phyloP scores from a whole-genome alignment of 1,140 invertebrate species.

The Listronotus oregonensis region DNA sequence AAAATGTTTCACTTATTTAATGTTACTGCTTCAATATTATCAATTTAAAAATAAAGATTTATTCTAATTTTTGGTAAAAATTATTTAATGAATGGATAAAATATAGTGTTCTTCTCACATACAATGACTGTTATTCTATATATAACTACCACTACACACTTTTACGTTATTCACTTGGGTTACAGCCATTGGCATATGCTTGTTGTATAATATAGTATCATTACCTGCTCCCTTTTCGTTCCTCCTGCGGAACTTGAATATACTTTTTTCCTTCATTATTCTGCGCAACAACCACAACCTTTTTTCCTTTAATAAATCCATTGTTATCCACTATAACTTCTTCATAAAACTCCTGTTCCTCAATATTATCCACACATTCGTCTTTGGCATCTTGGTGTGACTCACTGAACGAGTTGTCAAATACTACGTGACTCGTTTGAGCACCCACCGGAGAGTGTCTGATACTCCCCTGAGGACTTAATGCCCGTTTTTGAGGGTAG shows the following conservation, averaged over 20 bases:
- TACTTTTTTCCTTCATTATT: slow-evolving; percentile 40
- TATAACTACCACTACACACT: too few relatives aligned
- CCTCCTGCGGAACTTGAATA: slow-evolving; percentile 23
- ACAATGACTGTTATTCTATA: too few relatives aligned
- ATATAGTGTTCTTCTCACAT: too few relatives aligned
- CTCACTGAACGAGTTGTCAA: slow-evolving; percentile 26
- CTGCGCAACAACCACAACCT: slow-evolving; percentile 49
- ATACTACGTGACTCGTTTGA: slow-evolving; percentile 37
- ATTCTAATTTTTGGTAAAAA: too few relatives aligned
- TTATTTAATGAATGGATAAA: too few relatives aligned
- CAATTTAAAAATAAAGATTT: too few relatives aligned
- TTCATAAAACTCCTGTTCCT: slow-evolving; percentile 55
- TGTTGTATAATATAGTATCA: too few relatives aligned
- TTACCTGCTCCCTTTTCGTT: slow-evolving; percentile 19
- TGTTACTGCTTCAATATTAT: too few relatives aligned
- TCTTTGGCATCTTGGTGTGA: slow-evolving; percentile 34
- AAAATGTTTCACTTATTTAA: too few relatives aligned
- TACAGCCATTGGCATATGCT: too few relatives aligned
- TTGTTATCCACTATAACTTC: slow-evolving; percentile 54
- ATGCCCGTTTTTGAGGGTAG: slow-evolving; percentile 56
- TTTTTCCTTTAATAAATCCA: slow-evolving; percentile 51
- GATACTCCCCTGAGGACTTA: slow-evolving; percentile 50
- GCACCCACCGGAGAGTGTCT: slow-evolving; percentile 54
- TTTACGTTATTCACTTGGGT: too few relatives aligned
- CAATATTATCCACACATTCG: slow-evolving; percentile 39